These are phyloP conservation scores for Clarias platycephalus DNA, from an alignment of 2,797 vertebrate species.

Conservation along the genomic window DNA sequence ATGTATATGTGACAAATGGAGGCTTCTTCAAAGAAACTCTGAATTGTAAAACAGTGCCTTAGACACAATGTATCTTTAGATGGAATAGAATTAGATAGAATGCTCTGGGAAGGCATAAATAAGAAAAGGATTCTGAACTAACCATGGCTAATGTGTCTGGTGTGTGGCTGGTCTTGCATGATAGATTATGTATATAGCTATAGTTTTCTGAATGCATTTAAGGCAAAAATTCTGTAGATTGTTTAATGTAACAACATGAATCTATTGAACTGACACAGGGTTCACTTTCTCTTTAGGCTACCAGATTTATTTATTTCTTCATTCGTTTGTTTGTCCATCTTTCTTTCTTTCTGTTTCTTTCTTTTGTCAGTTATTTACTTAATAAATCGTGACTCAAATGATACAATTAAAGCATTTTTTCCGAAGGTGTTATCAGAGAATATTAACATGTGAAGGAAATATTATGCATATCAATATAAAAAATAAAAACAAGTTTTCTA, in stretches of 20 bases:
- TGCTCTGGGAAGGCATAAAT: neutral
- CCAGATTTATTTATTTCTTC: neutral
- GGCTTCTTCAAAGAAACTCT: conserved; percentile 46
- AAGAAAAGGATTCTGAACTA: neutral
- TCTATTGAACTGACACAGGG: neutral
- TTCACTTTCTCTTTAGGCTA: neutral
- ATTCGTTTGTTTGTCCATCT: neutral
- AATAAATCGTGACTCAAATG: neutral
- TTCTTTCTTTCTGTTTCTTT: neutral
- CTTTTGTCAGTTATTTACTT: neutral
- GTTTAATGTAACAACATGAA: neutral
- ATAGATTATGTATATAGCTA: neutral
- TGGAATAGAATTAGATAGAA: too few species aligned
- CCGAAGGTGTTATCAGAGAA: neutral
- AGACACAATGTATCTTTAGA: neutral
- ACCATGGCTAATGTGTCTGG: neutral
- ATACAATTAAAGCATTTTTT: neutral
- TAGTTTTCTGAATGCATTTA: neutral
- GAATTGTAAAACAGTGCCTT: neutral
- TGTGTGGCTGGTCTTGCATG: neutral
- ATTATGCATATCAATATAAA: neutral
- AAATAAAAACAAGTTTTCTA: neutral
- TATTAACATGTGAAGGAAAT: neutral
- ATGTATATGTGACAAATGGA: too few species aligned
- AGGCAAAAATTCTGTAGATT: neutral